Percentiles rank a stretch among this genome's conserved stretches.
Conservation (phyloP, 2,888 invertebrate species). For the Xanthorhoe designata region DNA sequence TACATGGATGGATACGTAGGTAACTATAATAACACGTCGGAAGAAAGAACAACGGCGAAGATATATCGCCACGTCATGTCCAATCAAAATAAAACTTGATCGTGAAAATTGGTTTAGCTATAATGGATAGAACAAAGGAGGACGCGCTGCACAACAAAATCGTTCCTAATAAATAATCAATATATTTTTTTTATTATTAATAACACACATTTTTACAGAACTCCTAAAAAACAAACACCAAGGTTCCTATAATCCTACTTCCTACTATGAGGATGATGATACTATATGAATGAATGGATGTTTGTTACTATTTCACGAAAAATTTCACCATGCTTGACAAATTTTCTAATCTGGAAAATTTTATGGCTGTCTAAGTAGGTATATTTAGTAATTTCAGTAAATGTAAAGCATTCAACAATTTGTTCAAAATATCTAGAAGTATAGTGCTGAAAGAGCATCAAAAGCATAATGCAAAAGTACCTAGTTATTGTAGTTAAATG, state of each 20-base stretch:
- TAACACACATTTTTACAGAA: no score
- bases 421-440: background rate
- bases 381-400: no score
- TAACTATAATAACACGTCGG: background rate
- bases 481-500: conserved; percentile 28
- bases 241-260: no score
- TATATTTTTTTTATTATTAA: no score
- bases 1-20: background rate
- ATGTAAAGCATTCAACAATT: background rate
- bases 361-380: no score
- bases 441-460: conserved; percentile 16
- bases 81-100: background rate
- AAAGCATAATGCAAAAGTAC: conserved; percentile 10
- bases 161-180: background rate
- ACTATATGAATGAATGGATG: no score
- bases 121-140: background rate
- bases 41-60: background rate
- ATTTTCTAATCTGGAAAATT: no score
- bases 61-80: background rate
- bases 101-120: conserved; percentile 2
- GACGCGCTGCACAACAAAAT: background rate
- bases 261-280: no score
- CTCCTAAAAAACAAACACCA: no score
- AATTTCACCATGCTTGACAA: no score
- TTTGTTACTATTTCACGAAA: no score